Evolutionary conservation across 2,113 vertebrate species (phyloP), one percentile per base, ranked within the genome.

Genomic region (Dipodomys stephensi): DNA sequence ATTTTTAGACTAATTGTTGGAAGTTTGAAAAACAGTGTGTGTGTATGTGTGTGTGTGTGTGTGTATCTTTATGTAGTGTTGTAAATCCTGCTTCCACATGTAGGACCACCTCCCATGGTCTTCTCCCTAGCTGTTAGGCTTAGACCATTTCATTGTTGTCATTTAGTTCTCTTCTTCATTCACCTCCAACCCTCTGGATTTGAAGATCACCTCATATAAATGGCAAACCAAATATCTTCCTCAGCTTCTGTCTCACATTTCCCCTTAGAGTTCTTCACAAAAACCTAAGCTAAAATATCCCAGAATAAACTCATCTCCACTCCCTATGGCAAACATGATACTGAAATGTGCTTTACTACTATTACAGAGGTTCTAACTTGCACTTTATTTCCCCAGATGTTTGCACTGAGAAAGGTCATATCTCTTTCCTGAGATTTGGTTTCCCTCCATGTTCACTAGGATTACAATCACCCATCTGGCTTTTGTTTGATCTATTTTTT

Each of bases 11-110:
- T 4, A 22, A 30, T 10, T 27, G n/a, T 18, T n/a, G 5, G 7
- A 65, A 67, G 73, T 8, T 82, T 23, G 6, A 73, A 68, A 27
- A 88, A 16, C 68, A 44, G 15, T 57, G 53, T 3, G 15, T 16
- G 53, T 57, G 53, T 57, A 15, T 57, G 53, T 57, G 53, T 57
- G 53, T 57, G 53, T 57, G 53, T 57, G 12, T 57, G 53, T 16
- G 12, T 57, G 53, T 16, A 3, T 57, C 53, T 57, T 57, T 25
- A 7, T 16, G 30, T 44, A 35, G 1, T 0, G 3, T 5, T 23
- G 23, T 12, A 6, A 69, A 10, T 0, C 1, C 7, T 39, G 18
- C 28, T 27, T 69, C 32, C 0, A 2, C 27, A 35, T 23, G 10
- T 7, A 39, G 20, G 32, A 22, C 7, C 22, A 7, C 27, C 16